Base-by-base conservation (phyloP, 2,888 invertebrate species). In the Acanthosepion pharaonis region DNA sequence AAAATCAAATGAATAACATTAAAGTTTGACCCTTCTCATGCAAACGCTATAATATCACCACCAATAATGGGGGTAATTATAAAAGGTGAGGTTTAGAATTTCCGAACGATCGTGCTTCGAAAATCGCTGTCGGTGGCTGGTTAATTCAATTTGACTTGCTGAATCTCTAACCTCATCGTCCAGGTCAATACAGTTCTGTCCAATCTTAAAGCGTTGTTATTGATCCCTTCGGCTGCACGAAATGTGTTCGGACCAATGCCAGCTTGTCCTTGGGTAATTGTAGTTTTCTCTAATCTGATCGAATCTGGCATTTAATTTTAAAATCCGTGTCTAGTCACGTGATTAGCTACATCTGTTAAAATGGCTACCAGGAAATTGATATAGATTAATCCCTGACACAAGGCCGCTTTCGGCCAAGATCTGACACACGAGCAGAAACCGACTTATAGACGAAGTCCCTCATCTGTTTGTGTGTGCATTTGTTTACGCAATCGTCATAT, bases 321-420 rank as follows among this genome's bases (percentile, higher is more conserved):
- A n/a, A 78, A 78, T 78, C 78, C 78, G 78, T n/a, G 78, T 78
- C 78, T n/a, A 78, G 78, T 78, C 78, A 78, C 78, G 78, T 78
- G 78, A 78, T 78, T 15, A 59, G 59, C 25, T 6, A 59, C 23
- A 59, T 59, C 59, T n/a, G 78, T 33, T 78, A 33, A n/a, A n/a
- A 78, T 33, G n/a, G 33, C 78, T 78, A 23, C 78, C 78, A 78
- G 33, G 33, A 78, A n/a, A 33, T 15, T 59, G 59, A 23, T 59
- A 6, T 59, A 23, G 23, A 23, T 59, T 59, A 20, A 23, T 23
- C 23, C 23, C 20, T 23, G 23, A 23, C 59, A 23, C 59, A 6
- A 59, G 59, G 6, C 15, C 15, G 18, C 55, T 42, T 42, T 42
- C 42, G 3, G 42, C 42, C 42, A 42, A 42, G 42, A 42, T 42